Evolutionary conservation across 2,888 invertebrate species (phyloP).

Genomic region (Ligdia adustata): DNA sequence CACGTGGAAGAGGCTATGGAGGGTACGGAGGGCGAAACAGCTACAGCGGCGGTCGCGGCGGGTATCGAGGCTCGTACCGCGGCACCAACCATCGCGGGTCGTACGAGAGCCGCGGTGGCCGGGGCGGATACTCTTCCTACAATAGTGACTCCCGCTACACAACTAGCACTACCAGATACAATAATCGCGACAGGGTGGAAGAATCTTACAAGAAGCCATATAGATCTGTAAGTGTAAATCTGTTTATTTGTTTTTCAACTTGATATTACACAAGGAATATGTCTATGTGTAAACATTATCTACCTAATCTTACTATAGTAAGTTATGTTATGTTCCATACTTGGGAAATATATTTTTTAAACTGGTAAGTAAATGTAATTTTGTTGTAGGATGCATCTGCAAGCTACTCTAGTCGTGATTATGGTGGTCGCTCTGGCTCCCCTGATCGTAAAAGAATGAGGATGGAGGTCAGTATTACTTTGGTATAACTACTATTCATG

Average conservation of each 20-base stretch:
- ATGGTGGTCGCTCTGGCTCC: slow-evolving; percentile 83
- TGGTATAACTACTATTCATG: background rate
- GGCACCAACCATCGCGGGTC: slow-evolving; percentile 66
- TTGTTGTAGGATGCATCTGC: slow-evolving; percentile 70
- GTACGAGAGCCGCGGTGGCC: slow-evolving; percentile 70
- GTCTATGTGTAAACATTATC: no score
- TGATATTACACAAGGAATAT: no score
- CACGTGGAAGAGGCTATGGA: slow-evolving; percentile 73
- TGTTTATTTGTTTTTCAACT: no score
- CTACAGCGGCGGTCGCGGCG: slow-evolving; percentile 63
- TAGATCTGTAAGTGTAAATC: slow-evolving; percentile 76
- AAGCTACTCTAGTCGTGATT: slow-evolving; percentile 80
- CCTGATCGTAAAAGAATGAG: slow-evolving; percentile 86
- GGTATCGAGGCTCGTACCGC: slow-evolving; percentile 71
- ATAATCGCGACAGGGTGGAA: slow-evolving; percentile 69
- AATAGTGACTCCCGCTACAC: slow-evolving; percentile 73
- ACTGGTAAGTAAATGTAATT: no score
- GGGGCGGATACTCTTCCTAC: slow-evolving; percentile 70
- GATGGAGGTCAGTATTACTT: slow-evolving; percentile 80
- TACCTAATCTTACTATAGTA: no score
- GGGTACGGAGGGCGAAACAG: slow-evolving; percentile 66
- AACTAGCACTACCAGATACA: slow-evolving; percentile 66
- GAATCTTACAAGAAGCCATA: slow-evolving; percentile 78
- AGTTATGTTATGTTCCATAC: no score
- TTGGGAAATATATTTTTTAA: no score